Evolutionary conservation across 1,140 invertebrate species (phyloP).

Genomic region (Xylocopa sonorina): DNA sequence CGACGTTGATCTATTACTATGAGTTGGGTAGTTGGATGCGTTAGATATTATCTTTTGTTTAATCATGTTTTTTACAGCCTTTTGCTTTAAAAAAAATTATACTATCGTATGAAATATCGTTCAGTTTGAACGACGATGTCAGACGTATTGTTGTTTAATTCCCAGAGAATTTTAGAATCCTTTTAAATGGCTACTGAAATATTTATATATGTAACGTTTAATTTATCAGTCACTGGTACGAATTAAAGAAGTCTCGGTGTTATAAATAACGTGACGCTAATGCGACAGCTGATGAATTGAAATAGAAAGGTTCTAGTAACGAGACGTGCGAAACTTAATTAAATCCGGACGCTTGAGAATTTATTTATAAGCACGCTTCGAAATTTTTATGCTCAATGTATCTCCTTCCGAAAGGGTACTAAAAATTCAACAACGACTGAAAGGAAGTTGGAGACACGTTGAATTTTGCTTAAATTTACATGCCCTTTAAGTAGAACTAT

Average conservation of each 20-base stretch:
- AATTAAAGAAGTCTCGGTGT: background rate
- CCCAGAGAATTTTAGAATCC: background rate
- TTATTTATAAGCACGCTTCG: background rate
- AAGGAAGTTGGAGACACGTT: too few relatives aligned
- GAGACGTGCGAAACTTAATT: slow-evolving; percentile 1
- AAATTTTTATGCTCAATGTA: background rate
- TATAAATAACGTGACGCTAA: slow-evolving; percentile 24
- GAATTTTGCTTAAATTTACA: background rate
- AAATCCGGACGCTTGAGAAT: background rate
- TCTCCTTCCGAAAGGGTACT: background rate
- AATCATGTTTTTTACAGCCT: too few relatives aligned
- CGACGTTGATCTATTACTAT: too few relatives aligned
- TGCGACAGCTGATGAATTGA: background rate
- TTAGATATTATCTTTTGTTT: too few relatives aligned
- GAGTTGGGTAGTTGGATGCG: too few relatives aligned
- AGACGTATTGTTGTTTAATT: slow-evolving; percentile 18
- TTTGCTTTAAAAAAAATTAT: background rate
- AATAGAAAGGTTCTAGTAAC: slow-evolving; percentile 7
- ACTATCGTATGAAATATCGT: slow-evolving; percentile 23
- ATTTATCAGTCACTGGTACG: background rate
- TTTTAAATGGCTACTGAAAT: background rate
- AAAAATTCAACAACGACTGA: background rate
- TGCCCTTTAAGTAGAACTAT: too few relatives aligned
- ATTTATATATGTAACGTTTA: background rate
- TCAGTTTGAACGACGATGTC: background rate